Conservation (phyloP, 1,140 invertebrate species). For the Diachasma alloeum region DNA sequence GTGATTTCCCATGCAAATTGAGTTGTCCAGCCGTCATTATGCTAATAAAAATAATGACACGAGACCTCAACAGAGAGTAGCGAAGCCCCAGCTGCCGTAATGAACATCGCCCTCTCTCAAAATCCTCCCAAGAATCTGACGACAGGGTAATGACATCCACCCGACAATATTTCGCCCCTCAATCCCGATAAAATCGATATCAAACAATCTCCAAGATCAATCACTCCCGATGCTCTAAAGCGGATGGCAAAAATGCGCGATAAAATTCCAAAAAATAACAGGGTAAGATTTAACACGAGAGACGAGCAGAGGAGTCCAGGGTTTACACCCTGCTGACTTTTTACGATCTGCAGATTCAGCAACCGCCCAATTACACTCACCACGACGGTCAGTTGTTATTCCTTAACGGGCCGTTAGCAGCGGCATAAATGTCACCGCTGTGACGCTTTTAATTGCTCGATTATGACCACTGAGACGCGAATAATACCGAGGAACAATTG, state of each 20-base stretch:
- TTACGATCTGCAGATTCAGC: constrained; percentile 56
- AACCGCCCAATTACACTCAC: constrained; percentile 57
- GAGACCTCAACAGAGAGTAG: constrained; percentile 38
- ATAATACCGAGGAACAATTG: neutral
- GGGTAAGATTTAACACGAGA: neutral
- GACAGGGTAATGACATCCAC: neutral
- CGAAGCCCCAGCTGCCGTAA: constrained; percentile 46
- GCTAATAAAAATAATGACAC: constrained; percentile 54
- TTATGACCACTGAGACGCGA: constrained; percentile 27
- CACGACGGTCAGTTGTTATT: constrained; percentile 27
- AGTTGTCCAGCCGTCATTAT: constrained; percentile 57
- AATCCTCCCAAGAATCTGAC: neutral
- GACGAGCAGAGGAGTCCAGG: neutral
- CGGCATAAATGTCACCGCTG: constrained; percentile 55
- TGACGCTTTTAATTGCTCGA: constrained; percentile 55
- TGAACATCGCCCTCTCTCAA: constrained; percentile 22
- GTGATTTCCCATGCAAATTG: constrained; percentile 57
- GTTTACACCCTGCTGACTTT: constrained; percentile 46
- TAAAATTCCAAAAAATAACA: neutral
- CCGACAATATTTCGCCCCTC: neutral
- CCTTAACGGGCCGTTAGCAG: constrained; percentile 60
- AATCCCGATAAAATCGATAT: neutral
- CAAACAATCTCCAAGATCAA: neutral
- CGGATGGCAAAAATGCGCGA: neutral
- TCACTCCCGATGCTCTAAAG: neutral